A percentile compares a stretch with the other conserved stretches of the same genome.
These are phyloP conservation scores for Drosophila bocki DNA, from an alignment of 1,140 invertebrate genomes.

Conservation along the genomic window DNA sequence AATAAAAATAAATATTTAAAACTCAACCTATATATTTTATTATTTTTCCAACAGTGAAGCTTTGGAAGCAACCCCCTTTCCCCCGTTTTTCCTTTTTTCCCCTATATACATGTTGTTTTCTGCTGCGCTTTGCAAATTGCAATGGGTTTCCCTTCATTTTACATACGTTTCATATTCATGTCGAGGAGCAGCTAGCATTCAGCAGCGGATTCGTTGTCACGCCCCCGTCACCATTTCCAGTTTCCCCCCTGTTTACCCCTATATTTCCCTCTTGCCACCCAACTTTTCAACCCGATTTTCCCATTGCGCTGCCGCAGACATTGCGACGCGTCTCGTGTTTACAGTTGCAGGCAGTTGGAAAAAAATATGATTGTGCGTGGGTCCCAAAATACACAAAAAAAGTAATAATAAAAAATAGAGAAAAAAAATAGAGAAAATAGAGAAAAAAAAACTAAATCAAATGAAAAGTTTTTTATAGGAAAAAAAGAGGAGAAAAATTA, in stretches of 20 bases:
- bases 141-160: constrained; percentile 76
- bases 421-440: constrained; percentile 15
- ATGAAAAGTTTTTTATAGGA: constrained; percentile 5
- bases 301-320: constrained; percentile 64
- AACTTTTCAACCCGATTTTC: constrained; percentile 11
- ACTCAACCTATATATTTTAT: background rate
- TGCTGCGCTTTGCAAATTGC: constrained; percentile 58
- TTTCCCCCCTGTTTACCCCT: background rate
- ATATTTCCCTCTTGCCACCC: background rate
- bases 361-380: constrained; percentile 67
- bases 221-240: constrained; percentile 44
- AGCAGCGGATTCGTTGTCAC: constrained; percentile 59
- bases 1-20: background rate
- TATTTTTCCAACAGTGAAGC: constrained; percentile 5
- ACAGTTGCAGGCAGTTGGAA: constrained; percentile 60
- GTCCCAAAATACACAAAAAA: constrained; percentile 17
- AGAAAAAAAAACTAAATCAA: constrained; percentile 2
- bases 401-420: background rate
- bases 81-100: background rate
- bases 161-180: constrained; percentile 80
- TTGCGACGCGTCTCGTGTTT: constrained; percentile 72
- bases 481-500: constrained; percentile 22
- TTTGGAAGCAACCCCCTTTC: background rate
- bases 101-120: constrained; percentile 13
- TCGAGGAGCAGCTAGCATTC: constrained; percentile 48